A percentile compares a stretch with the other conserved stretches of the same genome.
These are phyloP conservation scores for Candidula unifasciata DNA, from an alignment of 2,888 invertebrate genomes.

Conservation along the genomic window DNA sequence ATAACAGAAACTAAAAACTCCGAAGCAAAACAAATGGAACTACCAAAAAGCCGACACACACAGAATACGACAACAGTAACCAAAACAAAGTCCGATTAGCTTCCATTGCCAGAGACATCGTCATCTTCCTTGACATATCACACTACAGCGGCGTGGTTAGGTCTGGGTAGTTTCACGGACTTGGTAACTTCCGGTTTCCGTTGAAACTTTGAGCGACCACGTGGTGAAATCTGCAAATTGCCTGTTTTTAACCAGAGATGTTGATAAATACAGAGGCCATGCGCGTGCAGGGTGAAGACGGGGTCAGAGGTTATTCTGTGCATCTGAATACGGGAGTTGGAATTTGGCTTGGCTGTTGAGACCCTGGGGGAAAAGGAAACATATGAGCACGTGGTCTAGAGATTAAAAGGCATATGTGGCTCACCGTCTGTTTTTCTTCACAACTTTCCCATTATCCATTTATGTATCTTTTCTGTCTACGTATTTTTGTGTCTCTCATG, in stretches of 20 bases:
- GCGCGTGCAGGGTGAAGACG: constrained; percentile 6
- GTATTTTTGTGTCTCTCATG: too few relatives aligned
- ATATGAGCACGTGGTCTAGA: too few relatives aligned
- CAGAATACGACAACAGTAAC: constrained; percentile 1
- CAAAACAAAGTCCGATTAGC: constrained; percentile 36
- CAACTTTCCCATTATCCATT: too few relatives aligned
- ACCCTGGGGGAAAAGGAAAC: too few relatives aligned
- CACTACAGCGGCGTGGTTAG: constrained; percentile 5
- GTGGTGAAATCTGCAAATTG: constrained; percentile 16
- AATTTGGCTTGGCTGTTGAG: too few relatives aligned
- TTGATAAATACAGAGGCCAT: constrained; percentile 18
- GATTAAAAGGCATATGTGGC: too few relatives aligned
- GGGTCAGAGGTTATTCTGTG: constrained; percentile 13
- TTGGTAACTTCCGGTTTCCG: constrained; percentile 36
- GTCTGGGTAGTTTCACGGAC: constrained; percentile 19
- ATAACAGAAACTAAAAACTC: constrained; percentile 3
- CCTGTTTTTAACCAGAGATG: constrained; percentile 11
- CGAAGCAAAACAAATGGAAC: constrained; percentile 34
- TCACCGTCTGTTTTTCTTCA: too few relatives aligned
- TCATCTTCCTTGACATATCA: constrained; percentile 22
- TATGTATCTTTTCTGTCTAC: too few relatives aligned
- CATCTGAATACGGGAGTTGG: not conserved
- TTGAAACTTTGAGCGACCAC: not conserved
- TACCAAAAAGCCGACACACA: constrained; percentile 7
- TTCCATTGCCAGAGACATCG: constrained; percentile 19